Percentiles rank a stretch among this genome's conserved stretches.
Conservation (phyloP, 2,888 invertebrate genomes). For the Caradrina kadenii region DNA sequence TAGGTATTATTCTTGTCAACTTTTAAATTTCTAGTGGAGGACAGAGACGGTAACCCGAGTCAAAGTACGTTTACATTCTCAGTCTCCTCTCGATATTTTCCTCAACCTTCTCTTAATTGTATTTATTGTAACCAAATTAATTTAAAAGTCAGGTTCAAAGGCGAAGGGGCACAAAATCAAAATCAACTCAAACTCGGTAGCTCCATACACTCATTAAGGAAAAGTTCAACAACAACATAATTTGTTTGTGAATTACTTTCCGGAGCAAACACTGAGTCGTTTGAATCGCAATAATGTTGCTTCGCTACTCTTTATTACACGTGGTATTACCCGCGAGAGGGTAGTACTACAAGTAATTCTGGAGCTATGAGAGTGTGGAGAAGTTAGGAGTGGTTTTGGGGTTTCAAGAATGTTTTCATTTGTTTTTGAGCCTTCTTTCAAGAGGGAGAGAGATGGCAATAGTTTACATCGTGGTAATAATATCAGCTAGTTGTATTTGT, state of each 20-base stretch:
- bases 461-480: not conserved
- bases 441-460: not conserved
- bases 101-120: not conserved
- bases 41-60: too few species aligned
- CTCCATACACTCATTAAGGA: constrained; percentile 59
- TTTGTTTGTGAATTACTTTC: constrained; percentile 71
- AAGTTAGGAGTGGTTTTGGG: constrained; percentile 11
- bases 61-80: too few species aligned
- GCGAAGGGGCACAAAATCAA: constrained; percentile 14
- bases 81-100: not conserved
- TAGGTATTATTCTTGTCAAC: too few species aligned
- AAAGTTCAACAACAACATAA: constrained; percentile 66
- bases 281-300: constrained; percentile 69
- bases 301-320: constrained; percentile 73
- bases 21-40: too few species aligned
- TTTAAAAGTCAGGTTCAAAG: constrained; percentile 40
- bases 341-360: constrained; percentile 67
- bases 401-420: constrained; percentile 15
- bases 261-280: constrained; percentile 57
- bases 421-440: constrained; percentile 4
- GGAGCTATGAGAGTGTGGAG: constrained; percentile 55
- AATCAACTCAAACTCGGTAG: constrained; percentile 30
- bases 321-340: constrained; percentile 69
- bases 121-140: constrained; percentile 6
- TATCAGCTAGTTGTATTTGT: too few species aligned